A percentile compares a stretch with the other conserved stretches of the same genome.
These are phyloP conservation scores for Triplophysa bombifrons DNA, from an alignment of 2,797 vertebrate genomes.

Conservation along the genomic window DNA sequence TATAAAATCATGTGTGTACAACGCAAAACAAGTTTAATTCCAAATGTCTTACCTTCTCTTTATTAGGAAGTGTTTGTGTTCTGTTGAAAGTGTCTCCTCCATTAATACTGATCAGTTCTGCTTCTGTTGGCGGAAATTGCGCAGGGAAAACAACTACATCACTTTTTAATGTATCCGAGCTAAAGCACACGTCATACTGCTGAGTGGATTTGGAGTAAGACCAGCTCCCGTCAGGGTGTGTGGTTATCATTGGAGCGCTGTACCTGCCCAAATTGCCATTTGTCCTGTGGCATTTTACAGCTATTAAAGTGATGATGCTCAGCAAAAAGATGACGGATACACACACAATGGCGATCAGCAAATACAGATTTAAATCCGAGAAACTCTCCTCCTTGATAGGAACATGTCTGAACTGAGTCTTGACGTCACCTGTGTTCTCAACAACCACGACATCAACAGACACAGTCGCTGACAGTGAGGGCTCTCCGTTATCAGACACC, in stretches of 20 bases:
- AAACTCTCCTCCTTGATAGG: constrained; percentile 51
- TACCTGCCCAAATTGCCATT: constrained; percentile 50
- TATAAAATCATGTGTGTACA: neutral
- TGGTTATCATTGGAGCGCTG: constrained; percentile 51
- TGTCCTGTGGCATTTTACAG: constrained; percentile 52
- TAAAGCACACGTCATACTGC: constrained; percentile 72
- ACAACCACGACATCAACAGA: constrained; percentile 53
- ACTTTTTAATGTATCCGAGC: constrained; percentile 67
- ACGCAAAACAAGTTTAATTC: neutral
- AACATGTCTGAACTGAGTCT: constrained; percentile 39
- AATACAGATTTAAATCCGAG: constrained; percentile 53
- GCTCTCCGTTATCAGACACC: constrained; percentile 51
- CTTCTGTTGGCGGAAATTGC: constrained; percentile 53
- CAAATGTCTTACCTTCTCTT: constrained; percentile 30
- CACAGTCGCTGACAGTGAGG: constrained; percentile 55
- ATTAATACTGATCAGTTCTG: constrained; percentile 57
- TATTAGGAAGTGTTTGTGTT: constrained; percentile 53
- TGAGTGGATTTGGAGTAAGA: constrained; percentile 71
- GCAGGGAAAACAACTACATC: constrained; percentile 65
- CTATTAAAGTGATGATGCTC: constrained; percentile 49
- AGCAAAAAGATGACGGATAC: constrained; percentile 55
- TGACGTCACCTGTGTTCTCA: constrained; percentile 40
- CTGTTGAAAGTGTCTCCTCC: constrained; percentile 52
- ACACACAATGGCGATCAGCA: constrained; percentile 52
- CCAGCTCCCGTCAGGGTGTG: constrained; percentile 63